These are phyloP conservation scores for Opisthocomus hoazin DNA, from an alignment of 2,113 vertebrate genomes.

Conservation along the genomic window DNA sequence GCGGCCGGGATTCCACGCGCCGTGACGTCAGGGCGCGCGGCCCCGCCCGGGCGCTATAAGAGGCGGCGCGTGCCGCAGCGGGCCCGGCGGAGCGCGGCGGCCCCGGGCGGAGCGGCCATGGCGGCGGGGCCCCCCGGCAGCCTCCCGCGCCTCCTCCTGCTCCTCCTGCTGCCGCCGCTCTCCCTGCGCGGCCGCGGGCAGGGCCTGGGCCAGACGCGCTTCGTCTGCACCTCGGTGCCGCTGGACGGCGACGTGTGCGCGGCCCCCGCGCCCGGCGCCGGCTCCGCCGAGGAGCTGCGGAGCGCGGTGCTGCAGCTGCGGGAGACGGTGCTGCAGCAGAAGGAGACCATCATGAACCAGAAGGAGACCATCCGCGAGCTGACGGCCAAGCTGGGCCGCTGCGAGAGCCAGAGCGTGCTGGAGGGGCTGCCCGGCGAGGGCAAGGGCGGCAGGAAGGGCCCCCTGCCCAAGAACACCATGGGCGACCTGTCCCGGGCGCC, in stretches of 20 bases:
- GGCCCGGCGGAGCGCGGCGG: constrained; percentile 50
- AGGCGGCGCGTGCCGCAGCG: constrained; percentile 65
- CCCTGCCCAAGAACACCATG: constrained; percentile 86
- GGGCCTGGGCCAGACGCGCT: constrained; percentile 89
- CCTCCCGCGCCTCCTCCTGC: neutral
- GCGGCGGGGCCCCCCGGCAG: constrained; percentile 61
- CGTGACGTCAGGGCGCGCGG: constrained; percentile 60
- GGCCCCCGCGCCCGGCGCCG: constrained; percentile 84
- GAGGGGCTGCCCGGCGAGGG: constrained; percentile 72
- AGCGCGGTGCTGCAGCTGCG: constrained; percentile 89
- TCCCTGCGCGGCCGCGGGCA: constrained; percentile 69
- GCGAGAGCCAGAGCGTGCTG: constrained; percentile 86
- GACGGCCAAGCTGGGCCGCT: constrained; percentile 90
- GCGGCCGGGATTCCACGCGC: constrained; percentile 69
- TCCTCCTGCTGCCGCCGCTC: constrained; percentile 69
- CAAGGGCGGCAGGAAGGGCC: constrained; percentile 74
- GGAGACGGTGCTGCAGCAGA: constrained; percentile 95
- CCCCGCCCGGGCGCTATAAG: constrained; percentile 69
- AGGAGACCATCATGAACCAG: constrained; percentile 95
- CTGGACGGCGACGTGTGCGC: constrained; percentile 93
- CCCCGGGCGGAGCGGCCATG: constrained; percentile 48
- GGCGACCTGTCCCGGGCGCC: constrained; percentile 90
- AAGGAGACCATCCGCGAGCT: constrained; percentile 94
- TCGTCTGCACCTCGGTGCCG: constrained; percentile 97
- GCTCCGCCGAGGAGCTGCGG: constrained; percentile 88